phyloP scores from a whole-genome alignment of 35 echinoderm and acorn worm species.

The Strongylocentrotus purpuratus region DNA sequence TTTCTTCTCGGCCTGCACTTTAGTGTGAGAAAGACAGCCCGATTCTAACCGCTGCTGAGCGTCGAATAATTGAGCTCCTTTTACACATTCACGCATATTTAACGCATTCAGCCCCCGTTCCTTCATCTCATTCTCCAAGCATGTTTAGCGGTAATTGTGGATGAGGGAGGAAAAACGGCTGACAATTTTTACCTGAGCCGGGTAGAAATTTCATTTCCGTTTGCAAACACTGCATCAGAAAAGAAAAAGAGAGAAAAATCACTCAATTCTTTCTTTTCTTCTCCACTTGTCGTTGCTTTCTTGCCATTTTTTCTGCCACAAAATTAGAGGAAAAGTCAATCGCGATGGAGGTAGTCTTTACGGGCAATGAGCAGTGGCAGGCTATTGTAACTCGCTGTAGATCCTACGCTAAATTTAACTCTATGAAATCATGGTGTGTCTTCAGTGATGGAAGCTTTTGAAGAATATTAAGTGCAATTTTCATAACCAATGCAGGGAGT shows the following conservation, averaged over 20 bases:
- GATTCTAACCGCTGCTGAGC: neutral
- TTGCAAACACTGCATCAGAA: neutral
- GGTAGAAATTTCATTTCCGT: constrained; percentile 37
- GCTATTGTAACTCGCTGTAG: neutral
- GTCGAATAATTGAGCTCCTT: neutral
- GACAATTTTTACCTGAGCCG: neutral
- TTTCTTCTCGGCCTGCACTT: neutral
- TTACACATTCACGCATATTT: constrained; percentile 3
- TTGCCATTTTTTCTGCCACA: neutral
- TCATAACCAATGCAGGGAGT: neutral
- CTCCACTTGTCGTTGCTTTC: neutral
- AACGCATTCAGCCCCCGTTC: neutral
- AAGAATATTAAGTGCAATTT: neutral
- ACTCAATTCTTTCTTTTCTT: neutral
- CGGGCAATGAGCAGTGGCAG: neutral
- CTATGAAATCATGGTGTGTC: neutral
- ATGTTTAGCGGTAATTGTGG: constrained; percentile 2
- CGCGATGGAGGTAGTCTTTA: neutral
- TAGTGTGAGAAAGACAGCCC: neutral
- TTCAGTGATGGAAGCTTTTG: neutral
- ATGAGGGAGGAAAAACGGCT: neutral
- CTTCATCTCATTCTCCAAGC: neutral
- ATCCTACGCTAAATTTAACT: neutral
- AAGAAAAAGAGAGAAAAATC: neutral
- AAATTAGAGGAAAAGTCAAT: constrained; percentile 13